Evolutionary conservation across 2,113 vertebrate species (phyloP), one percentile per base, ranked within the genome.

Genomic region (Eulemur macaco): DNA sequence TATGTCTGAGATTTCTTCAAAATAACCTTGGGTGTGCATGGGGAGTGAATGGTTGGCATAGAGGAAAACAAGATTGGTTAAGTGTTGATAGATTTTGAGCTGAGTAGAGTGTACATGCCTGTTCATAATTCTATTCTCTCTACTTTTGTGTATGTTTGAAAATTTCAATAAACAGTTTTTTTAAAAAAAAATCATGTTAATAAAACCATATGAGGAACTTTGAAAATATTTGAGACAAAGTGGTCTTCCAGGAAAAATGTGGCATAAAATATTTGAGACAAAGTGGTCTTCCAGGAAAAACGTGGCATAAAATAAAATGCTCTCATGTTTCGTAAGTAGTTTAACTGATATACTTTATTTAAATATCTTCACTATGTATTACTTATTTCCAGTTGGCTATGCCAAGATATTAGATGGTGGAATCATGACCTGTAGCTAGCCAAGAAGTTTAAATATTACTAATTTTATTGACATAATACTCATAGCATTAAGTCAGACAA

Each of bases 361-460:
- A 93, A 89, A 81, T 93, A 86, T 18, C 18, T 73, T 73, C 88
- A 95, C 39, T 83, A 66, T 77, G 82, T 31, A 66, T 89, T 58
- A 69, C 11, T 86, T 45, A 92, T 86, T 92, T 82, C 23, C 25
- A 84, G 23, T 45, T 93, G 73, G 63, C 21, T 86, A 95, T 66
- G 45, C 64, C 39, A 95, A 47, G 34, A 37, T 77, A 63, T 76
- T 78, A 91, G 34, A 56, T 64, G 27, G 37, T 60, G 56, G n/a
- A 83, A 56, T 89, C 50, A 89, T 71, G 52, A 64, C 31, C 27
- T 83, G 34, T 74, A 54, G 29, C 17, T 96, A 92, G 37, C 27
- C 34, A 95, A 94, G 29, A 66, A 86, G 66, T 96, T 69, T 54
- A 56, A 45, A 54, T 84, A 82, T 90, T 77, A 87, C 37, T 56